Percentiles rank a stretch among this genome's conserved stretches.
Evolutionary conservation across 2,888 invertebrate species (phyloP).

Genomic region (Troilus luridus): DNA sequence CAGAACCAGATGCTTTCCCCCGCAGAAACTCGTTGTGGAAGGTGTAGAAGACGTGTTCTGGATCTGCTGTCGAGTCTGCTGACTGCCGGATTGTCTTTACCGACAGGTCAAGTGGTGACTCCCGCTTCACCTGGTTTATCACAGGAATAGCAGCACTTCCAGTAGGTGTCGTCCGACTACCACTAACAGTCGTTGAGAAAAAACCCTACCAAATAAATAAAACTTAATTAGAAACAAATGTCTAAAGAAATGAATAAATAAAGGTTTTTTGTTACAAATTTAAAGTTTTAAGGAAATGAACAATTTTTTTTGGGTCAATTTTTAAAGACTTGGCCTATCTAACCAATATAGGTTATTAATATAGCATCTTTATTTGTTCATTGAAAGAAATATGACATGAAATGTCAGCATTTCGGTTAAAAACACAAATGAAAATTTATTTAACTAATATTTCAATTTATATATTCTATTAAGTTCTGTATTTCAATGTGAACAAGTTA

Average conservation of each 20-base stretch:
- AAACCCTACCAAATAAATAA: slow-evolving; percentile 46
- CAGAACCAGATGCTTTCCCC: slow-evolving; percentile 67
- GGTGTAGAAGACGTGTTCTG: slow-evolving; percentile 58
- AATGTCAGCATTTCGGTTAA: neutral
- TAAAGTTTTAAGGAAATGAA: too few species aligned
- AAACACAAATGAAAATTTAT: neutral
- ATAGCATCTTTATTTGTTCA: too few species aligned
- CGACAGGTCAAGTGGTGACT: slow-evolving; percentile 88
- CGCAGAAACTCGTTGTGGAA: slow-evolving; percentile 68
- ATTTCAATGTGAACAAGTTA: neutral
- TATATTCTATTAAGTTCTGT: neutral
- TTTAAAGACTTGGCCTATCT: too few species aligned
- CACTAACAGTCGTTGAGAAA: slow-evolving; percentile 19
- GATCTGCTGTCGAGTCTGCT: slow-evolving; percentile 83
- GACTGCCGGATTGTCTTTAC: slow-evolving; percentile 91
- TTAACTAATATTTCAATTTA: neutral
- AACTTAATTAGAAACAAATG: neutral
- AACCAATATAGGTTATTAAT: too few species aligned
- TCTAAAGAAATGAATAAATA: too few species aligned
- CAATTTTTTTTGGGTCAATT: too few species aligned
- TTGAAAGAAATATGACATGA: neutral
- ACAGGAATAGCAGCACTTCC: neutral
- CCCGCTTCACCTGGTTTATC: slow-evolving; percentile 72
- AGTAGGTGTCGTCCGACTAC: slow-evolving; percentile 47
- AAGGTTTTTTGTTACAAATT: too few species aligned